These are phyloP conservation scores for Nesoenas mayeri DNA, from an alignment of 2,113 vertebrate species.

Conservation along the genomic window DNA sequence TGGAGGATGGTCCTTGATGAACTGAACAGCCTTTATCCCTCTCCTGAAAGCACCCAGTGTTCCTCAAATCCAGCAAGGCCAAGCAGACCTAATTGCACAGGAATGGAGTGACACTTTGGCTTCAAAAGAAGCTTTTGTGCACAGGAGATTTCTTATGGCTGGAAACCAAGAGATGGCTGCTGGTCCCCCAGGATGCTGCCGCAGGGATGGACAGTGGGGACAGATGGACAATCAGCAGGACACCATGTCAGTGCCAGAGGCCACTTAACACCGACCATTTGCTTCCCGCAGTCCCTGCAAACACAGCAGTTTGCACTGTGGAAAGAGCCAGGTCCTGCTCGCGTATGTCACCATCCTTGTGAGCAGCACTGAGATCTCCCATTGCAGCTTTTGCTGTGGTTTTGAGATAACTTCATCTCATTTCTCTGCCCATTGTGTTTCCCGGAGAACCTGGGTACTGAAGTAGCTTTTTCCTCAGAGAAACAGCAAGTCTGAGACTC, in stretches of 20 bases:
- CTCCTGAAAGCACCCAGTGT: not conserved
- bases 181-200: constrained; percentile 15
- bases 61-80: not conserved
- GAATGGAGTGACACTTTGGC: constrained; percentile 45
- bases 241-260: too few species aligned
- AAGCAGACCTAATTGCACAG: constrained; percentile 58
- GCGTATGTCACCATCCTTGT: not conserved
- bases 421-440: not conserved
- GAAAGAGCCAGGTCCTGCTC: not conserved
- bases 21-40: not conserved
- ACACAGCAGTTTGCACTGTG: too few species aligned
- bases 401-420: not conserved
- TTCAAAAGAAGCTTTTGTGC: constrained; percentile 67
- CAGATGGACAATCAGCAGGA: too few species aligned
- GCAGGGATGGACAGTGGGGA: constrained; percentile 14
- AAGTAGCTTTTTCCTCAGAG: not conserved
- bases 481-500: not conserved
- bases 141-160: constrained; percentile 68
- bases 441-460: not conserved
- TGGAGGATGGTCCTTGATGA: not conserved
- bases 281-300: too few species aligned
- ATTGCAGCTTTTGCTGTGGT: not conserved
- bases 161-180: constrained; percentile 47
- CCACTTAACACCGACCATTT: too few species aligned
- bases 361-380: not conserved